Evolutionary conservation across 1,140 invertebrate genomes (phyloP), one percentile per base, ranked within the genome.

Genomic region (Hyposmocoma kahamanoa): DNA sequence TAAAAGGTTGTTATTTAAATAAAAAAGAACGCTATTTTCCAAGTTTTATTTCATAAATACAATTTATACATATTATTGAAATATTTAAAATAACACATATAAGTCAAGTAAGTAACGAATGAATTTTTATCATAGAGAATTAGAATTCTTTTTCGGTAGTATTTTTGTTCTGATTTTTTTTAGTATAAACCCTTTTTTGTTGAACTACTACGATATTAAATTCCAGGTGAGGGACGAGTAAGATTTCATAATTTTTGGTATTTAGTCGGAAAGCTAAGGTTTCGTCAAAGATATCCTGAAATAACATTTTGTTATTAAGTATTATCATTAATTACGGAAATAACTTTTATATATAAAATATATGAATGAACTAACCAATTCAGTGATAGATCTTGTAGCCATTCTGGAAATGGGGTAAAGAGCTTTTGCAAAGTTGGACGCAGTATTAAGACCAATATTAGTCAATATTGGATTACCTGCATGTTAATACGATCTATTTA

Each of bases 191-290:
- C 11, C 15, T 36, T 2, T 10, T 15, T 11, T 70, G 70, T 43
- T 82, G 80, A 28, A 79, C 48, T 1, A 84, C 67, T 19, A 78
- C 56, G 1, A 84, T 72, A 34, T 65, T 72, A 28, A 82, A 84
- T 20, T 80, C 69, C 0, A 28, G n/a, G 41, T 82, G 67, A 6
- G 76, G 74, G 0, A 67, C 67, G 6, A 71, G 43, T 50, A 84
- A 69, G 17, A 82, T 65, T 60, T 84, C 80, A 38, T 62, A 43
- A 51, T 80, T 79, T 18, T 67, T 75, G 9, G 78, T 84, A 30
- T 67, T 56, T 3, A 84, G 10, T 36, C 80, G 56, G 22, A 79
- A 32, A 34, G 73, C 53, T 44, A 84, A 36, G 11, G 72, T 62
- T 60, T 80, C 72, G 28, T 81, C 80, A 17, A 80, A 65, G 2